Percentiles rank a stretch among this genome's conserved stretches.
Evolutionary conservation across 92 coral and sea anemone species (phyloP).

Genomic region (Porites rus): DNA sequence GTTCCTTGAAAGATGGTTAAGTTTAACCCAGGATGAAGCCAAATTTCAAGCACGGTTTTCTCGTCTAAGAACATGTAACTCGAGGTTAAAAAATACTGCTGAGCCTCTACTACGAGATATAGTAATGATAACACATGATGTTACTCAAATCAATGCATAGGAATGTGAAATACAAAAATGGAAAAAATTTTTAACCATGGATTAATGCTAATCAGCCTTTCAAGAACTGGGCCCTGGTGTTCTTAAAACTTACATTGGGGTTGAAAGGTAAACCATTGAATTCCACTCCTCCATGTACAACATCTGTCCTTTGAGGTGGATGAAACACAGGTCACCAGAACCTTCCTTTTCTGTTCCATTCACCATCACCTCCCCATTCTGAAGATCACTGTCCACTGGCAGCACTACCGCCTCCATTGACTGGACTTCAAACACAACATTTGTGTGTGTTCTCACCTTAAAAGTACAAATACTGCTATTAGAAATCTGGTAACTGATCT

Average conservation of each 20-base stretch:
- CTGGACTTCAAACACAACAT: conserved; percentile 88
- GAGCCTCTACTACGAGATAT: too few relatives aligned
- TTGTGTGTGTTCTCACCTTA: conserved; percentile 81
- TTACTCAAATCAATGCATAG: too few relatives aligned
- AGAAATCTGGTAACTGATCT: neutral
- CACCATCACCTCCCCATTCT: conserved; percentile 24
- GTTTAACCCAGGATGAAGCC: too few relatives aligned
- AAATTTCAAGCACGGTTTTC: too few relatives aligned
- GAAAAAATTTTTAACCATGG: too few relatives aligned
- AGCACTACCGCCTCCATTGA: conserved; percentile 29
- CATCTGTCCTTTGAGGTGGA: conserved; percentile 92
- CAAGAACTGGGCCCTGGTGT: too few relatives aligned
- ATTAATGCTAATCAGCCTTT: too few relatives aligned
- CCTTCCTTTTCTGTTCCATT: conserved; percentile 8
- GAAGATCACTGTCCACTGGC: neutral
- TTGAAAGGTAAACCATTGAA: conserved; percentile 84
- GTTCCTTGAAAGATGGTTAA: too few relatives aligned
- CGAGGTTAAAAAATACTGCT: too few relatives aligned
- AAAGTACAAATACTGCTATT: neutral
- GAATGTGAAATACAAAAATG: too few relatives aligned
- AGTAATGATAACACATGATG: too few relatives aligned
- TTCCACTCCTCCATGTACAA: conserved; percentile 87
- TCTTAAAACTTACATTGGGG: conserved; percentile 78
- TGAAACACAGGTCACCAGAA: conserved; percentile 2
- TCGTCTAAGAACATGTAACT: too few relatives aligned